Base-by-base conservation (phyloP, 2,888 invertebrate genomes). In the Dynastes hyllus region DNA sequence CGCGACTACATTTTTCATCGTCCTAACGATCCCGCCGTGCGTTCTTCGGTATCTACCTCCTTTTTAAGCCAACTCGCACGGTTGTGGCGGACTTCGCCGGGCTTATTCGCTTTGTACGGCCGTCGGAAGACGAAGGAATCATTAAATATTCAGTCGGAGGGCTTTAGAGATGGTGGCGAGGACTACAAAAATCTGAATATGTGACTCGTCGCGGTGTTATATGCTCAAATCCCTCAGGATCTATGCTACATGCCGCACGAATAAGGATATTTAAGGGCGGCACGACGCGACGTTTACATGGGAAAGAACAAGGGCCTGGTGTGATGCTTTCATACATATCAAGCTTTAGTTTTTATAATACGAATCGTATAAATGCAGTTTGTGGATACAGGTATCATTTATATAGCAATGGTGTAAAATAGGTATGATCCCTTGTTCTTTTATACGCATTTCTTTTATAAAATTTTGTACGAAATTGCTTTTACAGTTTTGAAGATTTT, bases 141-240 rank as follows among this genome's bases (percentile, higher is more conserved):
- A 58, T 58, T 58, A 58, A 58, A 58, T 58, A 58, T 58, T 58
- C 55, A 58, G 16, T 58, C 8, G 16, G 27, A 22, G 55, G 5
- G 55, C 22, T 16, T 58, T 58, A 8, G 16, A 27, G 55, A 58
- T 16, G 55, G 55, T 22, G 55, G 55, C 22, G 22, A 27, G 55
- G 55, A 58, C 55, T 27, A 58, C 55, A 58, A 58, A 58, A 58
- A 58, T 58, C 55, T 58, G 55, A 58, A 58, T 58, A 58, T 58
- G 55, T 22, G 55, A 58, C 55, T 58, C 55, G 55, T 58, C 22
- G 16, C 8, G 55, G 55, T 8, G 22, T 27, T 58, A 22, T 22
- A 22, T 8, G 22, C n/a, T 58, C 6, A 22, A 58, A 58, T 58
- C 55, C 27, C 55, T 4, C 6, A 58, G 55, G 55, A 58, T 16